Conservation (phyloP, 2,797 vertebrate genomes). For the Oreochromis mossambicus region DNA sequence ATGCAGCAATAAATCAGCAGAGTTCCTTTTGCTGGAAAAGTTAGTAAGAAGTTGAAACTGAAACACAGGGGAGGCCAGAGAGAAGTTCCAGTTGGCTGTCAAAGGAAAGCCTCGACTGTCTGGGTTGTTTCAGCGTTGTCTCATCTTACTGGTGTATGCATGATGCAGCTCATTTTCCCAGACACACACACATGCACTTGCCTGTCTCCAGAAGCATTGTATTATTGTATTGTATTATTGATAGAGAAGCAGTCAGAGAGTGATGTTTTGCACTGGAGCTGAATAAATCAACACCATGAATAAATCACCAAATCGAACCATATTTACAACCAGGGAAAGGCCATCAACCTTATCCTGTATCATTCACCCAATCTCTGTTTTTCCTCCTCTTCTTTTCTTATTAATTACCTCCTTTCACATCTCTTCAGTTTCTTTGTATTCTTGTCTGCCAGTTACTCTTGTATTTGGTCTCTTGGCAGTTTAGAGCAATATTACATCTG, state of each 20-base stretch:
- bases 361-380: neutral
- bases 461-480: neutral
- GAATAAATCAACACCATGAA: conserved; percentile 66
- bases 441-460: neutral
- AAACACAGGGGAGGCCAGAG: neutral
- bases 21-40: neutral
- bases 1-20: neutral
- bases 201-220: conserved; percentile 44
- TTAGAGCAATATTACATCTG: neutral
- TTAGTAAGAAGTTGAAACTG: conserved; percentile 11
- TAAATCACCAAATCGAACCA: conserved; percentile 62
- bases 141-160: conserved; percentile 31
- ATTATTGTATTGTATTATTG: conserved; percentile 68
- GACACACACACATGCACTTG: neutral
- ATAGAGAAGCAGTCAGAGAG: conserved; percentile 53
- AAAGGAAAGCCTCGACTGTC: conserved; percentile 14
- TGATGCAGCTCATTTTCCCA: conserved; percentile 32
- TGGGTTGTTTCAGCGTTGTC: conserved; percentile 11
- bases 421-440: neutral
- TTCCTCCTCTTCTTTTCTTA: neutral
- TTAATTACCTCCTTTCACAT: conserved; percentile 2
- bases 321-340: conserved; percentile 48
- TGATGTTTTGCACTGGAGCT: conserved; percentile 54
- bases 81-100: conserved; percentile 21
- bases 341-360: conserved; percentile 41